Evolutionary conservation across 2,888 invertebrate species (phyloP).

Genomic region (Monoplex corrugatus): DNA sequence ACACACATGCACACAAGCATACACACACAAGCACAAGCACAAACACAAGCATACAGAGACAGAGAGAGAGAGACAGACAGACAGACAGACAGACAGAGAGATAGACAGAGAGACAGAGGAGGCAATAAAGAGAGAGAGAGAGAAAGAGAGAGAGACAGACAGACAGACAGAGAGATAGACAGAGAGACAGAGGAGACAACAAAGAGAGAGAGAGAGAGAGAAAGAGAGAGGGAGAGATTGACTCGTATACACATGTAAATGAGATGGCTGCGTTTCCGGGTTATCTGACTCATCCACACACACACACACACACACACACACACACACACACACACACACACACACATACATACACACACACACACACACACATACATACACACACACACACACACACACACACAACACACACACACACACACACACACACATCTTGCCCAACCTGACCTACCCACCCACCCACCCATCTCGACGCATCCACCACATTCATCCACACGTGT

Average conservation of each 20-base stretch:
- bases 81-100: too few relatives aligned
- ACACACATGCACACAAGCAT: too few relatives aligned
- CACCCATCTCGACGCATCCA: background rate
- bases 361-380: conserved; percentile 5
- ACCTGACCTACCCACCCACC: background rate
- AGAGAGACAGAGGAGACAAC: too few relatives aligned
- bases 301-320: conserved; percentile 1
- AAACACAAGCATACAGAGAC: too few relatives aligned
- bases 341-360: background rate
- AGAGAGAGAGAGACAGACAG: too few relatives aligned
- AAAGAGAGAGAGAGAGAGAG: too few relatives aligned
- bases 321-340: background rate
- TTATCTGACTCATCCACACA: too few relatives aligned
- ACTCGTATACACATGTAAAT: too few relatives aligned
- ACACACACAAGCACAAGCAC: too few relatives aligned
- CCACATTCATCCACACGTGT: background rate
- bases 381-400: conserved; percentile 19
- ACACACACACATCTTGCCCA: background rate
- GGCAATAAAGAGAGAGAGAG: background rate
- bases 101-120: too few relatives aligned
- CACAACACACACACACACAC: background rate
- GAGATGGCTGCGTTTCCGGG: too few relatives aligned
- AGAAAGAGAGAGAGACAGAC: background rate
- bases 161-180: background rate
- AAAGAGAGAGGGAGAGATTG: too few relatives aligned